These are phyloP conservation scores for Tinea pellionella DNA, from an alignment of 2,888 invertebrate species.

Conservation along the genomic window DNA sequence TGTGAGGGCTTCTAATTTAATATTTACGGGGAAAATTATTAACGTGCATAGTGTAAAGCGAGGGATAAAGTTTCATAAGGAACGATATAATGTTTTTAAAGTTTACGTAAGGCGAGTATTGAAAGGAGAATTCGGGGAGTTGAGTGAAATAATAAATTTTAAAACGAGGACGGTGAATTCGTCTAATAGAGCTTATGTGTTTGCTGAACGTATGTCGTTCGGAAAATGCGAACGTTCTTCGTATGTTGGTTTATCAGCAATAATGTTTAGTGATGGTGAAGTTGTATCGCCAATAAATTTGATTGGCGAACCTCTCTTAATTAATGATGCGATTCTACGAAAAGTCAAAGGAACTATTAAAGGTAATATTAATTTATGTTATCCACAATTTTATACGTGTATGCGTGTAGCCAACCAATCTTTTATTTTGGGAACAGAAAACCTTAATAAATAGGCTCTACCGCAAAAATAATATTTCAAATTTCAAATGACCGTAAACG, in stretches of 20 bases:
- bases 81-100: conserved; percentile 42
- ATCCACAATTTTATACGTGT: not conserved
- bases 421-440: no score
- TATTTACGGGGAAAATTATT: conserved; percentile 64
- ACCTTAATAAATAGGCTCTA: no score
- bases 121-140: conserved; percentile 52
- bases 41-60: conserved; percentile 41
- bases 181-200: conserved; percentile 49
- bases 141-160: conserved; percentile 57
- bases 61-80: conserved; percentile 32
- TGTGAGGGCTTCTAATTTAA: conserved; percentile 44
- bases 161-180: conserved; percentile 52
- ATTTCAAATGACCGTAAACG: no score
- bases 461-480: no score
- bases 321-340: conserved; percentile 49
- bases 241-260: conserved; percentile 37
- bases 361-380: conserved; percentile 36
- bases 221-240: conserved; percentile 29
- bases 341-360: conserved; percentile 53
- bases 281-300: conserved; percentile 44
- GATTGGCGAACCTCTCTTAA: conserved; percentile 53
- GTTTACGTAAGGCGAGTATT: conserved; percentile 56
- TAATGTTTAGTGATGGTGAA: conserved; percentile 41
- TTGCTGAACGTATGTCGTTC: conserved; percentile 40
- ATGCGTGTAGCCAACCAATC: no score